Base-by-base conservation (phyloP, 2,888 invertebrate species). In the Pristionchus arcanus region DNA sequence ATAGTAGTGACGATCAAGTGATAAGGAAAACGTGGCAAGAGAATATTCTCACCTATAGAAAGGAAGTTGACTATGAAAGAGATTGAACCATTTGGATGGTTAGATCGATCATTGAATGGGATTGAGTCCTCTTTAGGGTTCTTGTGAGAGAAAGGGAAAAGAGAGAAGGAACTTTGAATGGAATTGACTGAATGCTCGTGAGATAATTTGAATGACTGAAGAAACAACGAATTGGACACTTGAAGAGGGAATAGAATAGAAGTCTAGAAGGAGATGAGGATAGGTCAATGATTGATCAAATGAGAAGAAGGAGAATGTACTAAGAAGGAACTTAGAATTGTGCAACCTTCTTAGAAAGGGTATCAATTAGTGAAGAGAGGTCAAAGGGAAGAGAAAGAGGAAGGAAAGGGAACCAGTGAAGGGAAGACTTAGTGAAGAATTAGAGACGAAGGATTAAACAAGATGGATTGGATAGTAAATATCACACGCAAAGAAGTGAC, bases 261-360 rank as follows among this genome's bases (percentile, higher is more conserved):
- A 68, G 87, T 81, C 28, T 4, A 89, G 68, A 63, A 84, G 87
- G 86, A 89, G 87, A n/a, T 87, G 71, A 86, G 71, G n/a, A 59
- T 49, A 42, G 49, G n/a, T 37, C 68, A 87, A 66, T 89, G 63
- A 90, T 63, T 28, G 1, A 42, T 68, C 37, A 49, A 63, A 49
- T 28, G 68, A 42, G 42, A 88, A 63, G 7, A 63, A 89, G 37
- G 16, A n/a, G 42, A 63, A 87, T 19, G 21, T 16, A 59, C 25
- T 59, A 59, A 59, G 59, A 59, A 25, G 59, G 59, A 59, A 59
- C 59, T 59, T 55, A 15, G 2, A 55, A 55, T 55, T 59, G 59
- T 59, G 19, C 59, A 59, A 59, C 59, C 59, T 59, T 59, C 59
- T 59, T 21, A 5, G 59, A 59, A 84, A 59, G 55, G 59, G 59